These are phyloP conservation scores for Hemicentrotus pulcherrimus DNA, from an alignment of 35 echinoderm and acorn worm species.

Conservation along the genomic window DNA sequence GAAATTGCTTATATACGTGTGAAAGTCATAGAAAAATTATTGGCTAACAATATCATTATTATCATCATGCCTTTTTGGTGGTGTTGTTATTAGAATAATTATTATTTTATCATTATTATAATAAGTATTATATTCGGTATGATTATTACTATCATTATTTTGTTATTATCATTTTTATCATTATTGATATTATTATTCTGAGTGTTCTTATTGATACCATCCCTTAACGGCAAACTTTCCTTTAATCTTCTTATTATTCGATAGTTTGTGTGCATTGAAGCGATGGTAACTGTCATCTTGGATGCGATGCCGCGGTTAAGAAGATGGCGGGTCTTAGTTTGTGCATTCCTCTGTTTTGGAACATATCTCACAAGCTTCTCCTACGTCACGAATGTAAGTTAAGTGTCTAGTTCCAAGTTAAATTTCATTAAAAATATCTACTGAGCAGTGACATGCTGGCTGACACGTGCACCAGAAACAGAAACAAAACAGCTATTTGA, in stretches of 20 bases:
- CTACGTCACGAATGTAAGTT: constrained; percentile 35
- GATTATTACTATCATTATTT: background rate
- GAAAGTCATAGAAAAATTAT: no score
- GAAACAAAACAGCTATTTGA: no score
- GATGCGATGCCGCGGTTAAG: background rate
- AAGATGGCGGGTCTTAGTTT: background rate
- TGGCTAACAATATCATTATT: background rate
- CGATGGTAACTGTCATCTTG: background rate
- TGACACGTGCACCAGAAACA: no score
- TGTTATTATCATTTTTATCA: no score
- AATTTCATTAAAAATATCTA: no score
- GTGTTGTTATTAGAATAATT: background rate
- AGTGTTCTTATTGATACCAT: background rate
- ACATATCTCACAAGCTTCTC: background rate
- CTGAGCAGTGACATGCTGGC: no score
- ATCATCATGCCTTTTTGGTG: background rate
- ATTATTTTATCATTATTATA: no score
- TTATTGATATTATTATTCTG: no score
- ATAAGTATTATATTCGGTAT: background rate
- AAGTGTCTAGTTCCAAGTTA: background rate
- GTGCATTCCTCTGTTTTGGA: background rate
- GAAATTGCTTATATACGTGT: no score
- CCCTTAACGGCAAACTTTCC: background rate
- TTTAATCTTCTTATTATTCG: background rate
- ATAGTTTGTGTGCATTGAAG: constrained; percentile 34